These are phyloP conservation scores for Aegithalos caudatus DNA, from an alignment of 2,113 vertebrate genomes.

Conservation along the genomic window DNA sequence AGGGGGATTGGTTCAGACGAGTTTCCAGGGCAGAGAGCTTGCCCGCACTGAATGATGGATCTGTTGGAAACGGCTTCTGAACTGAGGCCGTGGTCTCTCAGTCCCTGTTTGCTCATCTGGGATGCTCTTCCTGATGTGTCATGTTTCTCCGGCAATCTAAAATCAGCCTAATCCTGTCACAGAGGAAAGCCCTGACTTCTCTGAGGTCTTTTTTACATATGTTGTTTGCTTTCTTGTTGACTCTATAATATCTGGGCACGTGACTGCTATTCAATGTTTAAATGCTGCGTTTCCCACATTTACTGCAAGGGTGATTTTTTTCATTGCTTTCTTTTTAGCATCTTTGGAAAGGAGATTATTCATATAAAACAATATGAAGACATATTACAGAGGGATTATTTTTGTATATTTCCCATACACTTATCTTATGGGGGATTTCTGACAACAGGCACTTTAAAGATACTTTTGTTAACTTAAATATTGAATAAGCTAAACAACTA, in stretches of 20 bases:
- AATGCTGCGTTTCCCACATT: background rate
- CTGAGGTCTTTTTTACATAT: background rate
- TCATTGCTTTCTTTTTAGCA: background rate
- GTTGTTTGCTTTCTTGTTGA: background rate
- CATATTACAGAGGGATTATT: background rate
- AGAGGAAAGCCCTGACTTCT: background rate
- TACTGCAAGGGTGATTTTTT: background rate
- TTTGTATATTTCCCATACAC: background rate
- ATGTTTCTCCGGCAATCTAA: background rate
- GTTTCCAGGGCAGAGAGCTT: background rate
- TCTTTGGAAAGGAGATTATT: background rate
- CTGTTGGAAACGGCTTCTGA: background rate
- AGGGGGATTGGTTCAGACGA: accelerated
- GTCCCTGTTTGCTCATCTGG: background rate
- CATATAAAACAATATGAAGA: background rate
- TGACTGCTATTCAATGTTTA: background rate
- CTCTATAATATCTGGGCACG: accelerated
- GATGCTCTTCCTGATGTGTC: background rate
- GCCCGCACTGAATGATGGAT: background rate
- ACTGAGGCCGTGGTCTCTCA: background rate
- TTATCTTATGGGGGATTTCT: background rate
- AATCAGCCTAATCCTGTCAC: background rate
- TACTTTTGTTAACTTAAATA: background rate
- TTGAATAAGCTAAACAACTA: background rate
- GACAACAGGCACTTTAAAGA: background rate